Percentiles rank a stretch among this genome's conserved stretches.
These are phyloP conservation scores for Acleris sparsana DNA, from an alignment of 2,888 invertebrate species.

Conservation along the genomic window DNA sequence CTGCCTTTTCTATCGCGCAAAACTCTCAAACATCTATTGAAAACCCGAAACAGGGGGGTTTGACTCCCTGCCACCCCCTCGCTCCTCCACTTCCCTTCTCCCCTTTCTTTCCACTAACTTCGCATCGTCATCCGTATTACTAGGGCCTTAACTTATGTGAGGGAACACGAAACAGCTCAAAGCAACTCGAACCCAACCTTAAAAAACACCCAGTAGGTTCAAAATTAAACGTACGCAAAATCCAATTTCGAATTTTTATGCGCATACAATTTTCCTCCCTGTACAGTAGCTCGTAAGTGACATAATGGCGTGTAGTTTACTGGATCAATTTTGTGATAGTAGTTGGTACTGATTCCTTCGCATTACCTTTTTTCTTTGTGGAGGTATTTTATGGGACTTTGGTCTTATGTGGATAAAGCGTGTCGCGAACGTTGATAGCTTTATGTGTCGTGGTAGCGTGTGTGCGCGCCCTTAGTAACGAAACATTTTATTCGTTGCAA, in stretches of 20 bases:
- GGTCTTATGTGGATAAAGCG: constrained; percentile 74
- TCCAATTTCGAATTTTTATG: constrained; percentile 62
- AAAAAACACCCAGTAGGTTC: not conserved
- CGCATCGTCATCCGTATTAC: constrained; percentile 83
- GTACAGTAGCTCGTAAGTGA: constrained; percentile 38
- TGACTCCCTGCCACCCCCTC: constrained; percentile 59
- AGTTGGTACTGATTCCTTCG: constrained; percentile 80
- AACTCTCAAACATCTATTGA: constrained; percentile 81
- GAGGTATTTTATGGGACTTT: constrained; percentile 80
- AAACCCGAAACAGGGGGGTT: constrained; percentile 80
- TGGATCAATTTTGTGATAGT: constrained; percentile 82
- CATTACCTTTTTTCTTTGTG: constrained; percentile 82
- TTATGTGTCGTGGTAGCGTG: constrained; percentile 27
- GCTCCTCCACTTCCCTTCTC: constrained; percentile 72
- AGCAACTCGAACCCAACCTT: constrained; percentile 48
- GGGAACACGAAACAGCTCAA: constrained; percentile 42
- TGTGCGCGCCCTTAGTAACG: constrained; percentile 15
- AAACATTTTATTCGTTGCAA: not conserved
- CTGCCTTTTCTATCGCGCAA: constrained; percentile 70
- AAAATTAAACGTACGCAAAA: constrained; percentile 50
- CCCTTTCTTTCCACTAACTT: constrained; percentile 82
- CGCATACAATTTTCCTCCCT: constrained; percentile 52
- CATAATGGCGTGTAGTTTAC: constrained; percentile 48
- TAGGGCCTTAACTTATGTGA: constrained; percentile 81
- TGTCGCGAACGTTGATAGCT: constrained; percentile 31